Conservation (phyloP, 92 coral and sea anemone genomes). For the Paramuricea clavata region DNA sequence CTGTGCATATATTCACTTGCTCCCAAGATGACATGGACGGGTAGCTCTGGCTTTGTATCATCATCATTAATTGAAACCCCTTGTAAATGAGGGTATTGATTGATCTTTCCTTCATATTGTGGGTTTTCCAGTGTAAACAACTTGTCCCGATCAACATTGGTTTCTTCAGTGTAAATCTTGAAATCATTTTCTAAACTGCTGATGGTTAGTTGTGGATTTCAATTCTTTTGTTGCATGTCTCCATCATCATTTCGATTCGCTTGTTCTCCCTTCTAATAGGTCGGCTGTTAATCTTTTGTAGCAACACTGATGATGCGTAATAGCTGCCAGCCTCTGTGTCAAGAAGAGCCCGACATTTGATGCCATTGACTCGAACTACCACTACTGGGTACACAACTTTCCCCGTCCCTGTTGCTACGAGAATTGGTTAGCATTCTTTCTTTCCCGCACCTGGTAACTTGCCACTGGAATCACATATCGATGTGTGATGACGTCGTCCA, state of each 20-base stretch:
- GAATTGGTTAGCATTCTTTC: neutral
- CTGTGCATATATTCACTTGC: slow-evolving; percentile 68
- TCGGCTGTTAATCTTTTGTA: slow-evolving; percentile 42
- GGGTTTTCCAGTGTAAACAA: slow-evolving; percentile 51
- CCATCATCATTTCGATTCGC: slow-evolving; percentile 67
- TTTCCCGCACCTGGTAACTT: neutral
- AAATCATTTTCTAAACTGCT: slow-evolving; percentile 23
- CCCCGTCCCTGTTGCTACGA: neutral
- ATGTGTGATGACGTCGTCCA: neutral
- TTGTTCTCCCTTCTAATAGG: slow-evolving; percentile 39
- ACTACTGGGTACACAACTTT: slow-evolving; percentile 62
- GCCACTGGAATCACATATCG: neutral
- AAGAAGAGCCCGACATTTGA: slow-evolving; percentile 55
- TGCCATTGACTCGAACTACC: slow-evolving; percentile 45
- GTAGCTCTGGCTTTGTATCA: slow-evolving; percentile 48
- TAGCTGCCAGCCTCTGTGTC: slow-evolving; percentile 72
- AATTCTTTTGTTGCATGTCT: slow-evolving; percentile 49
- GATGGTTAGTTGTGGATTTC: slow-evolving; percentile 49
- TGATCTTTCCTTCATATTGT: slow-evolving; percentile 44
- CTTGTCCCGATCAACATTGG: slow-evolving; percentile 61
- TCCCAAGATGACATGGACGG: slow-evolving; percentile 65
- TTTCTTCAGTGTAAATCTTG: slow-evolving; percentile 44
- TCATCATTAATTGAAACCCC: slow-evolving; percentile 55
- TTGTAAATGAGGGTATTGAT: slow-evolving; percentile 46
- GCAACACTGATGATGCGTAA: slow-evolving; percentile 55